Evolutionary conservation across 2,888 invertebrate genomes (phyloP).

Genomic region (Meloe dianella): DNA sequence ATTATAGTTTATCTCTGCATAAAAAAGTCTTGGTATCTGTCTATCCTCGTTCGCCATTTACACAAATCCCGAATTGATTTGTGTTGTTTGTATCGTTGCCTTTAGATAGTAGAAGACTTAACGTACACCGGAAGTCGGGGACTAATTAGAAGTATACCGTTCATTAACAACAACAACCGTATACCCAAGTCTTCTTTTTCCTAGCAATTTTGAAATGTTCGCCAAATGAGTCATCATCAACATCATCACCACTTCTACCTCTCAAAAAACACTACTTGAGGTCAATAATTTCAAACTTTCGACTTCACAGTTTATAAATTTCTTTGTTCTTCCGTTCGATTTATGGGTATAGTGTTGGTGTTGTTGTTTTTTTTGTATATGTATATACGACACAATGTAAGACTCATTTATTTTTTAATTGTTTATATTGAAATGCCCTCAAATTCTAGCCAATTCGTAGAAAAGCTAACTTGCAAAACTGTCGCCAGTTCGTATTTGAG

Average conservation of each 20-base stretch:
- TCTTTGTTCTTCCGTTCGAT: conserved; percentile 16
- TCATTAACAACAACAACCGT: not conserved
- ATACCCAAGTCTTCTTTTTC: not conserved
- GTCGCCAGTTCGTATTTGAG: no score
- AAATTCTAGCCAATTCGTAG: no score
- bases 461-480: no score
- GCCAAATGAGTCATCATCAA: conserved; percentile 47
- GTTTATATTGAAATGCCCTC: no score
- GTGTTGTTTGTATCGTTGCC: not conserved
- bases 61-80: not conserved
- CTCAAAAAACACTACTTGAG: conserved; percentile 46
- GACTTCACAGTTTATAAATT: conserved; percentile 24
- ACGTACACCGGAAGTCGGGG: not conserved
- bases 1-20: not conserved
- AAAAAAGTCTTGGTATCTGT: conserved; percentile 27
- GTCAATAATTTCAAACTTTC: conserved; percentile 52
- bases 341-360: not conserved
- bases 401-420: no score
- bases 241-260: conserved; percentile 14
- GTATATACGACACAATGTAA: no score
- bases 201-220: conserved; percentile 9
- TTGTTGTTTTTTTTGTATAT: not conserved
- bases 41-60: conserved; percentile 1
- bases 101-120: not conserved
- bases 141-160: not conserved